Evolutionary conservation across 1,140 invertebrate genomes (phyloP), one percentile per base, ranked within the genome.

Genomic region (Drosophila paulistorum): DNA sequence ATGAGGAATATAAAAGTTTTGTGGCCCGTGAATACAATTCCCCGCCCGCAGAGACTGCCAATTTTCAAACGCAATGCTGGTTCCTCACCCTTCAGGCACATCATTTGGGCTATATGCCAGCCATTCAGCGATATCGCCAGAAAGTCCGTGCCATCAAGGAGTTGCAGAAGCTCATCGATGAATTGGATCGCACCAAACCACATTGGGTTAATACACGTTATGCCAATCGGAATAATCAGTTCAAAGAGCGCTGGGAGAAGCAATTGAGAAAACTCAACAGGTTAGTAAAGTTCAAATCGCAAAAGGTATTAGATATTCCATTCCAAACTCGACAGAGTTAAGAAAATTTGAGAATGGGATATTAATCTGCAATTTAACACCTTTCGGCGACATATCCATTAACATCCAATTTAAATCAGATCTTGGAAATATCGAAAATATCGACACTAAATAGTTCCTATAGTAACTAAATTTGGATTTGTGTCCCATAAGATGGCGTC

Each of bases 31-130:
- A 90, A 10, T 91, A 84, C 7, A 10, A 61, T 23, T 9, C 64
- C 6, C 69, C 84, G 1, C 1, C 13, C 93, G 54, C 39, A n/a
- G 60, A 72, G 26, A 79, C 75, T 57, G 72, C 95, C 0, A 99
- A 98, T 89, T 99, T 99, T 93, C 96, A 97, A 30, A 99, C 98
- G 0, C 97, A 98, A 77, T 99, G 98, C 91, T 99, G 98, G 97
- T 99, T 98, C 92, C 93, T 99, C 33, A 99, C 98, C 0, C 93
- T 99, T 11, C 97, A 98, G 91, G 97, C 96, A 90, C 97, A 99
- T 93, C 97, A 99, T 91, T 94, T 99, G 45, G 96, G 97, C 26
- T 94, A 99, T 30, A 93, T 98, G 71, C 98, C 98, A 3, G 95
- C 96, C 2, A 94, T 98, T 17, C 96, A 97, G 85, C 97, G 97